phyloP scores from a whole-genome alignment of 1,140 invertebrate genomes.

The Lithobius niger region DNA sequence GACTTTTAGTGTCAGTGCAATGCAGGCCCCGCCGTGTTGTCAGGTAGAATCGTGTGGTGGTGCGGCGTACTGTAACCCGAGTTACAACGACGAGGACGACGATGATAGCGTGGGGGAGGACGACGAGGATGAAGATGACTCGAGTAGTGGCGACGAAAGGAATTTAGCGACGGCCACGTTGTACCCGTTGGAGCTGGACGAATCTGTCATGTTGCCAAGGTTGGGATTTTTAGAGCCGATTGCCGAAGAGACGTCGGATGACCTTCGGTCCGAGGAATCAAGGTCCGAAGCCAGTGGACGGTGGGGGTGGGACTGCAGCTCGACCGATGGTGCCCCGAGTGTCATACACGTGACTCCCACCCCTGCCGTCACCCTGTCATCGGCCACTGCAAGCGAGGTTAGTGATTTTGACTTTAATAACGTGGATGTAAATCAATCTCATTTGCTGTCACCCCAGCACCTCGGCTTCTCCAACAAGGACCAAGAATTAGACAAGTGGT shows the following conservation, averaged over 20 bases:
- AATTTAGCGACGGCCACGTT: neutral
- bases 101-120: neutral
- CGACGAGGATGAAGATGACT: neutral
- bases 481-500: slow-evolving; percentile 3
- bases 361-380: neutral
- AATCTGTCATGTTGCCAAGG: neutral
- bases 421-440: neutral
- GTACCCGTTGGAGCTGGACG: neutral
- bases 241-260: slow-evolving; percentile 6
- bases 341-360: slow-evolving; percentile 6
- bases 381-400: neutral
- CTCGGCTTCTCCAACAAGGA: no score
- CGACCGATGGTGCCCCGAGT: neutral
- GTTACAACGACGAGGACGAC: neutral
- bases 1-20: neutral
- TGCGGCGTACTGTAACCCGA: no score
- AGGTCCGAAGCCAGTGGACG: neutral
- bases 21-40: no score
- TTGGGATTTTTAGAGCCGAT: slow-evolving; percentile 7
- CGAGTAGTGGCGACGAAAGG: neutral
- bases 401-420: neutral
- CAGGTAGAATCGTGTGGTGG: no score
- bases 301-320: slow-evolving; percentile 7
- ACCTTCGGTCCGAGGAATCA: neutral
- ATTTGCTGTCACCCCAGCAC: no score